These are phyloP conservation scores for Muraenolepis orangiensis DNA, from an alignment of 2,797 vertebrate species.

Conservation along the genomic window DNA sequence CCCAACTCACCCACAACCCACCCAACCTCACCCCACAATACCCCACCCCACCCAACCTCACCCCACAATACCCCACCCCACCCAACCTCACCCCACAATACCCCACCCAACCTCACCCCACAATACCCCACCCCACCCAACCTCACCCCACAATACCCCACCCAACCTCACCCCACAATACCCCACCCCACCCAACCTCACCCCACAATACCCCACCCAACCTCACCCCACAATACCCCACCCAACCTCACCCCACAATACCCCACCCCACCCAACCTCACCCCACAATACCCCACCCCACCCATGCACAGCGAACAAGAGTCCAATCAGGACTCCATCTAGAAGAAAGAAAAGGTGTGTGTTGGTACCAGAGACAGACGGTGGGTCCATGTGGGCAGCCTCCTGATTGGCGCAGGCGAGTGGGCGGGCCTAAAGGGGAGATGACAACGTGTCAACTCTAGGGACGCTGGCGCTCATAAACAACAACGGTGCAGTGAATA, in stretches of 20 bases:
- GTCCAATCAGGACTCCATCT: not conserved
- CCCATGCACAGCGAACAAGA: not conserved
- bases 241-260: constrained; percentile 45
- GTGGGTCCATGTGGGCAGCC: constrained; percentile 88
- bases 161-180: too few relatives aligned
- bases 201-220: too few relatives aligned
- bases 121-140: too few relatives aligned
- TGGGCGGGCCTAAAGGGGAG: constrained; percentile 78
- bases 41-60: too few relatives aligned
- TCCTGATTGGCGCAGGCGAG: constrained; percentile 89
- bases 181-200: too few relatives aligned
- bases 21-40: too few relatives aligned
- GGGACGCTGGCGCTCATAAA: not conserved
- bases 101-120: constrained; percentile 47
- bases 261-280: too few relatives aligned
- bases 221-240: constrained; percentile 5
- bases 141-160: constrained; percentile 38
- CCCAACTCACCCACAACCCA: constrained; percentile 27
- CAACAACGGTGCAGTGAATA: too few relatives aligned
- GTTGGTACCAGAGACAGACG: constrained; percentile 72
- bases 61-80: too few relatives aligned
- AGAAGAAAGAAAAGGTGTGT: not conserved
- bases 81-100: constrained; percentile 3
- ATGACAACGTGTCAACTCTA: not conserved
- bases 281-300: constrained; percentile 35